Conservation (phyloP, 2,113 vertebrate genomes). For the Ibidorhyncha struthersii region DNA sequence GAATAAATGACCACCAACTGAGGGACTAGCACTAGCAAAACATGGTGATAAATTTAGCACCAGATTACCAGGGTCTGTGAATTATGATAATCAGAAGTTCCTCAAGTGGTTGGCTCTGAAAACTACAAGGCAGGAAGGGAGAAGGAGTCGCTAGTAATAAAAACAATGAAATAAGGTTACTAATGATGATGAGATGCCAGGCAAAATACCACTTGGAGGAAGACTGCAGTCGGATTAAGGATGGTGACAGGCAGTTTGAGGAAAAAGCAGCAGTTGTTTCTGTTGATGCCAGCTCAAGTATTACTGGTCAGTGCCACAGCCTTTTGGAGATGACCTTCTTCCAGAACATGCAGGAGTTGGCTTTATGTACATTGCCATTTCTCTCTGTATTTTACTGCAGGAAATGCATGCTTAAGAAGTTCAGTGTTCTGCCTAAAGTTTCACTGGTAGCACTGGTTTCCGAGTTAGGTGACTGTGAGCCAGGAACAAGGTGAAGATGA, state of each 20-base stretch:
- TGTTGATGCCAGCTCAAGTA: neutral
- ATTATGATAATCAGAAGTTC: neutral
- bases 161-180: neutral
- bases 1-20: neutral
- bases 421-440: neutral
- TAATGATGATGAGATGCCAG: neutral
- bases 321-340: neutral
- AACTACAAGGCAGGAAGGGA: neutral
- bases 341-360: neutral
- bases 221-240: neutral
- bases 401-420: neutral
- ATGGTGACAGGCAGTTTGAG: neutral
- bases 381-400: neutral
- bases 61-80: neutral
- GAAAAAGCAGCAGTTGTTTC: neutral
- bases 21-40: neutral
- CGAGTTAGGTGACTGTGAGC: neutral
- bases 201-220: neutral
- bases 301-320: neutral
- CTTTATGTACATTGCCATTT: neutral
- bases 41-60: neutral
- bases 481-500: neutral
- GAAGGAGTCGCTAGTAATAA: neutral
- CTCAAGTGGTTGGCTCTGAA: neutral
- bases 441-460: neutral